These are phyloP conservation scores for Zelostemma sp. DNA, from an alignment of 1,140 invertebrate genomes.

Conservation along the genomic window DNA sequence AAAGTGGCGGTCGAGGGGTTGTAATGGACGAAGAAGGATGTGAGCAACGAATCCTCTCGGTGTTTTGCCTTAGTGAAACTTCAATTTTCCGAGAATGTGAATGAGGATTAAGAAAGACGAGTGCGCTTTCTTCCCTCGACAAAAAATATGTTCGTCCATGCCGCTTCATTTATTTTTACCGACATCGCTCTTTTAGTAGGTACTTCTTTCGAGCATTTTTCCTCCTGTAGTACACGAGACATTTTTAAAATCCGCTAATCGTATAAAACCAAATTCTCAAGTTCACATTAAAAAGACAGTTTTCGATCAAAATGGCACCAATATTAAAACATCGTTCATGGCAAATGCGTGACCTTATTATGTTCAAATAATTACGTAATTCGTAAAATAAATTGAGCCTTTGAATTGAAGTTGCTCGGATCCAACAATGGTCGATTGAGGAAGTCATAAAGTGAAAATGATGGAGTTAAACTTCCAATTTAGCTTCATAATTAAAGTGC, in stretches of 20 bases:
- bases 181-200: conserved; percentile 5
- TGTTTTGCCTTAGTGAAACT: conserved; percentile 29
- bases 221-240: background rate
- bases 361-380: no score
- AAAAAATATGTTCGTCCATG: conserved; percentile 19
- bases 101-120: conserved; percentile 16
- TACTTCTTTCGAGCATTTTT: conserved; percentile 1
- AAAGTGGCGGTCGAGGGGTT: conserved; percentile 10
- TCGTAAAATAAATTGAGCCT: background rate
- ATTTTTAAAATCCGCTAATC: background rate
- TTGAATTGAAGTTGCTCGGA: conserved; percentile 9
- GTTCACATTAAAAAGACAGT: no score
- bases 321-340: no score
- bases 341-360: no score
- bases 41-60: conserved; percentile 29
- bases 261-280: no score
- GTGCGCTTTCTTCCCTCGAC: conserved; percentile 3
- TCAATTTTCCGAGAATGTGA: conserved; percentile 29
- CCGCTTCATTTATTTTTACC: conserved; percentile 9
- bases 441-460: conserved; percentile 13
- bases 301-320: no score
- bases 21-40: conserved; percentile 31
- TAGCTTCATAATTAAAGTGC: conserved; percentile 25
- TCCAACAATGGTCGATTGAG: conserved; percentile 24
- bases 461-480: conserved; percentile 14